Base-by-base conservation (phyloP, 2,113 vertebrate genomes). In the Taxidea taxus region DNA sequence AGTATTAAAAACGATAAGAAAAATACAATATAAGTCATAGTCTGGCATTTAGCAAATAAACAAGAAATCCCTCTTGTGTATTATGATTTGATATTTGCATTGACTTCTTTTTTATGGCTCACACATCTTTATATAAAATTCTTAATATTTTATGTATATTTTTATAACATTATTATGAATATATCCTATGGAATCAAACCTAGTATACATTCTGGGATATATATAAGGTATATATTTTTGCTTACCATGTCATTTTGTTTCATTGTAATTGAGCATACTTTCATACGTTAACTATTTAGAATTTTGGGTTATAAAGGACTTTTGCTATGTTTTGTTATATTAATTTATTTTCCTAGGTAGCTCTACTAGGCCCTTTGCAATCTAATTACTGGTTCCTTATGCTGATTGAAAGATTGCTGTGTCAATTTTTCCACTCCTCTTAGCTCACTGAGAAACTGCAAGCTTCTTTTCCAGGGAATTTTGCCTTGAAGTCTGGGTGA, bases 51-150 rank as follows among this genome's bases (percentile, higher is more conserved):
- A 94, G 23, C 16, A 77, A 47, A 14, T 74, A 60, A 94, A 34
- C 16, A 18, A 27, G 75, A 54, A 87, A 1, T 3, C 27, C 78
- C 4, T 3, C 49, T 95, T 92, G 70, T 44, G 74, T 27, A 68
- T 10, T 92, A 2, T 31, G 3, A 90, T 80, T 93, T 1, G 37
- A 21, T 95, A 81, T 93, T 97, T 96, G 21, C 15, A 80, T 2
- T 83, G 39, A 2, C 29, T 96, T 97, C 13, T 95, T 68, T 37
- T 93, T 78, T 87, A 94, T 5, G 87, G 14, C 60, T 94, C 3
- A 62, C 16, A 90, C 39, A 74, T 0, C 1, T 85, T 96, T 93
- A 44, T 82, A 42, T 82, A 95, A 93, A 81, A 78, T 72, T 14
- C 3, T 85, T 86, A 58, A 2, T 66, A 78, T 90, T 94, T 97